Base-by-base conservation (phyloP, 2,888 invertebrate species). In the Pheosia tremula region DNA sequence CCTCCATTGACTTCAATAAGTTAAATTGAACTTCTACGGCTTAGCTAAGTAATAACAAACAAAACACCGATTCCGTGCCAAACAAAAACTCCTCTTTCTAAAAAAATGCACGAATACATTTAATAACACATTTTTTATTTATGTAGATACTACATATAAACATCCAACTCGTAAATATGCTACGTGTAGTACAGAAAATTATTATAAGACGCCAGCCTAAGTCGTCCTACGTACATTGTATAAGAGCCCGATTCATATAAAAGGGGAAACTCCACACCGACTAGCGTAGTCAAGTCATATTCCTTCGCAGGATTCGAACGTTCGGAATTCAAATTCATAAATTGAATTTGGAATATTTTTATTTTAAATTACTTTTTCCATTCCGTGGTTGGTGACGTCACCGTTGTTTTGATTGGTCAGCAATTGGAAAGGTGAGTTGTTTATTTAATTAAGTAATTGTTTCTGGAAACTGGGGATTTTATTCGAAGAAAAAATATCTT, bases 221-320 rank as follows among this genome's bases (percentile, higher is more conserved):
- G 57, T 54, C 62, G 61, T 59, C 60, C 61, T 79, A 66, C 59
- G 66, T 13, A 65, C 78, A 83, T 64, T 82, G 76, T 82, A 68
- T 50, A 78, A 68, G 79, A 75, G 63, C 79, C 81, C 66, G 60
- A 61, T 60, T 57, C 65, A 63, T 84, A 84, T 84, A 84, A 78
- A 84, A 82, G 80, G 71, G 65, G 64, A 59, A 68, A 62, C 63
- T 62, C 64, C 54, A 60, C 69, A 65, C 67, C 52, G 63, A 63
- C 63, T 57, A 65, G 64, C 80, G 80, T 80, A 88, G 88, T 88
- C 79, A 81, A 77, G 69, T 68, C 58, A 71, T 24, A 24, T 72
- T 74, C 80, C 79, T 74, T 69, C 72, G 61, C 58, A 72, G 75
- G 71, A 74, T 68, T 65, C 71, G 70, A 79, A 72, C 74, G 68